Evolutionary conservation across 1,140 invertebrate species (phyloP).

Genomic region (Anastatus disparis): DNA sequence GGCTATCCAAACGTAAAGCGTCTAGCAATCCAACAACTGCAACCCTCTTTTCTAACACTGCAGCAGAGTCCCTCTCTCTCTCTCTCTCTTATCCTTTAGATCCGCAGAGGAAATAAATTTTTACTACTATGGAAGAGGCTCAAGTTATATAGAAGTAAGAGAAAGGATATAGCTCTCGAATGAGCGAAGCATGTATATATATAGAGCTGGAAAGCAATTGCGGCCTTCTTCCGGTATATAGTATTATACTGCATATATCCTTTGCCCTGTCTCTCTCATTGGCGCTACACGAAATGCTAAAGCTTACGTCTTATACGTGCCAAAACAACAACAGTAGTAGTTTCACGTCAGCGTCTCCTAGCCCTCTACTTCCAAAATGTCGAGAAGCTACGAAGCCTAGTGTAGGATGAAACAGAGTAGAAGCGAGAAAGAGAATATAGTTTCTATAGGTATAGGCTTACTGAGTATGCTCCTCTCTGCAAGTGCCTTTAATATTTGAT

Average conservation of each 20-base stretch:
- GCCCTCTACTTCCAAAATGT: background rate
- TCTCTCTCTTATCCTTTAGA: too few species aligned
- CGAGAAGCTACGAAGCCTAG: slow-evolving; percentile 27
- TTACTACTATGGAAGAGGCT: slow-evolving; percentile 4
- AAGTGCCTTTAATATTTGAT: slow-evolving; percentile 68
- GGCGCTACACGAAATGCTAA: too few species aligned
- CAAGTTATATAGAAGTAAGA: too few species aligned
- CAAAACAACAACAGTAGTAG: slow-evolving; percentile 17
- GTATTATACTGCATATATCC: too few species aligned
- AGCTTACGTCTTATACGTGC: slow-evolving; percentile 6
- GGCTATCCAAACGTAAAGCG: too few species aligned
- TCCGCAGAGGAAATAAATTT: slow-evolving; percentile 18
- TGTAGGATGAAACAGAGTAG: slow-evolving; percentile 23
- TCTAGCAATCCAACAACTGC: too few species aligned
- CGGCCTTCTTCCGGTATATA: too few species aligned
- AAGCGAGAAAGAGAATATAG: slow-evolving; percentile 44
- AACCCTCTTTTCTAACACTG: background rate
- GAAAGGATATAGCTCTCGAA: background rate
- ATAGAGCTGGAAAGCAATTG: slow-evolving; percentile 27
- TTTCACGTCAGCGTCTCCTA: background rate
- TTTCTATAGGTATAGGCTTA: slow-evolving; percentile 42
- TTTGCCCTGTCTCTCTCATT: too few species aligned
- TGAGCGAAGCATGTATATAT: too few species aligned
- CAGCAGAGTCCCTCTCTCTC: background rate
- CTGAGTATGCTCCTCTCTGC: too few species aligned